Percentiles rank a stretch among this genome's conserved stretches.
phyloP scores from a whole-genome alignment of 1,140 invertebrate species.

The Ceratosolen fusciceps region DNA sequence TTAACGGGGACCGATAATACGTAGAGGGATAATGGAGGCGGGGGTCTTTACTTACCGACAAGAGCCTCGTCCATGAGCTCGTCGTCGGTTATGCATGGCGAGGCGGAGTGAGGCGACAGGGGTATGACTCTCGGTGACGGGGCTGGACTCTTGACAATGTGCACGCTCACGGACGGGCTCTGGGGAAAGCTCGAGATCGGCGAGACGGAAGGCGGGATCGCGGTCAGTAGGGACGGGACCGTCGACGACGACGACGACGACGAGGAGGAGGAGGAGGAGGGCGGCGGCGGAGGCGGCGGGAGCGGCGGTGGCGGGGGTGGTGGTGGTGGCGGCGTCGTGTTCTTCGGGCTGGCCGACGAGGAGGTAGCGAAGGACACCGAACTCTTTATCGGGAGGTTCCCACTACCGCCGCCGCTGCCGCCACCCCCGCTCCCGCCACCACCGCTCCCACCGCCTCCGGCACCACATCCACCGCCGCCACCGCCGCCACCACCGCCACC shows the following conservation, averaged over 20 bases:
- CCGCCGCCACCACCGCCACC: no score
- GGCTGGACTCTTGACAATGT: slow-evolving; percentile 84
- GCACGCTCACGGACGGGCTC: slow-evolving; percentile 81
- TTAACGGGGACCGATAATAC: no score
- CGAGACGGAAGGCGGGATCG: slow-evolving; percentile 34
- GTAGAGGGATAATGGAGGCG: no score
- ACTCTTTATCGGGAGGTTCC: slow-evolving; percentile 53
- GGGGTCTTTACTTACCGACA: slow-evolving; percentile 76
- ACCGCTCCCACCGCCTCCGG: no score
- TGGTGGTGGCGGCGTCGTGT: slow-evolving; percentile 70
- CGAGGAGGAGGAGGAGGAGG: slow-evolving; percentile 52
- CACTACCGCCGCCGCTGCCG: background rate
- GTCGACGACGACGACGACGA: slow-evolving; percentile 35
- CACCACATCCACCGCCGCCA: no score
- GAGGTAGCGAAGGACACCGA: slow-evolving; percentile 55
- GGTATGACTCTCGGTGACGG: slow-evolving; percentile 78
- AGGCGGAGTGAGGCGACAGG: slow-evolving; percentile 81
- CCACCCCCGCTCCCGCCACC: no score
- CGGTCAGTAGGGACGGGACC: slow-evolving; percentile 10
- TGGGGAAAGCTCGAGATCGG: slow-evolving; percentile 66
- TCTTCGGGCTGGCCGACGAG: slow-evolving; percentile 72
- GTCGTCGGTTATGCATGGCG: slow-evolving; percentile 88
- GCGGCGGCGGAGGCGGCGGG: slow-evolving; percentile 63
- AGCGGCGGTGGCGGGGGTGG: slow-evolving; percentile 70
- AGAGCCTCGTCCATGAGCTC: slow-evolving; percentile 91